Evolutionary conservation across 2,888 invertebrate species (phyloP).

Genomic region (Polia nebulosa): DNA sequence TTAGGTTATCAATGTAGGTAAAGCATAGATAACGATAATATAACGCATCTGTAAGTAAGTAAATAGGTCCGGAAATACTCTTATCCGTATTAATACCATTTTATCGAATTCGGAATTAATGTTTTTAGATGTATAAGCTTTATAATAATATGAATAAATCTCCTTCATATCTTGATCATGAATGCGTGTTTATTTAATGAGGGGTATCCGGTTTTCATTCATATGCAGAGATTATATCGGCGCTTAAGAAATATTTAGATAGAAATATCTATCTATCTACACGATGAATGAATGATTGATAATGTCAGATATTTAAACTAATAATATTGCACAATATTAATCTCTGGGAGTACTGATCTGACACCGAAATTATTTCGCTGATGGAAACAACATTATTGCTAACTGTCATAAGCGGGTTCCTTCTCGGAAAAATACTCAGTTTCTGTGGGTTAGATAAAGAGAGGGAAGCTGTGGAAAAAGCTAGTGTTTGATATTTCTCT

Average conservation of each 20-base stretch:
- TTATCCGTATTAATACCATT: not conserved
- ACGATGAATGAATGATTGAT: not conserved
- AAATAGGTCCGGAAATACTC: not conserved
- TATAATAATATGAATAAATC: conserved; percentile 9
- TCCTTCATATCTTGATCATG: conserved; percentile 1
- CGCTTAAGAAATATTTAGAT: not conserved
- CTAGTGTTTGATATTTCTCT: no score
- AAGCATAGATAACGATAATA: not conserved
- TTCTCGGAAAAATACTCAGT: no score
- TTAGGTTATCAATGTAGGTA: not conserved
- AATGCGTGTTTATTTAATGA: conserved; percentile 13
- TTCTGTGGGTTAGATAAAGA: no score
- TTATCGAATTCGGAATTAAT: not conserved
- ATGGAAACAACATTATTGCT: no score
- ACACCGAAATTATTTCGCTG: no score
- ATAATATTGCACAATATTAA: no score
- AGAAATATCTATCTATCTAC: not conserved
- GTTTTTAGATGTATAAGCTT: not conserved
- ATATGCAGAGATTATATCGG: not conserved
- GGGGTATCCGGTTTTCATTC: conserved; percentile 22
- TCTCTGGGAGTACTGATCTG: no score
- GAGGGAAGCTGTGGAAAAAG: no score
- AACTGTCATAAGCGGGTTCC: no score
- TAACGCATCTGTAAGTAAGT: not conserved
- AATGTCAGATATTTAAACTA: not conserved